phyloP scores from a whole-genome alignment of 2,888 invertebrate species.

The Drosophila vallismaia region DNA sequence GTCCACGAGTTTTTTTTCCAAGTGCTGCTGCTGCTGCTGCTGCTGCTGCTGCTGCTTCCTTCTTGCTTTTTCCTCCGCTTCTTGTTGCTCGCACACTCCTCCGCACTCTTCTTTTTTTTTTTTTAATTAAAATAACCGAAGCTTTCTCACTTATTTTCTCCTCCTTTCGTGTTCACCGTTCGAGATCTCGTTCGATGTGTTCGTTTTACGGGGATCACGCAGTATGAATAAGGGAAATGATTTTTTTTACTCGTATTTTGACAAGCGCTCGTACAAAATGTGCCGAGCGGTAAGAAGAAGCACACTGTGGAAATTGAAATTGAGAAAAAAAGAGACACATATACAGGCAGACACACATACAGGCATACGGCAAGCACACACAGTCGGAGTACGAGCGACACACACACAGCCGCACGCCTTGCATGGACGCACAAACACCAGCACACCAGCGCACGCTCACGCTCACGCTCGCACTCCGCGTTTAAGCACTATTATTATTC shows the following conservation, averaged over 20 bases:
- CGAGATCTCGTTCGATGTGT: neutral
- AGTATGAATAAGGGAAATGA: constrained; percentile 58
- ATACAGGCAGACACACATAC: constrained; percentile 35
- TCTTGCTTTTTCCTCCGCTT: constrained; percentile 20
- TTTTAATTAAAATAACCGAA: neutral
- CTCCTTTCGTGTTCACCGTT: neutral
- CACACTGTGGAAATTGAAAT: constrained; percentile 43
- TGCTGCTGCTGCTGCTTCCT: constrained; percentile 1
- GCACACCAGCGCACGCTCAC: constrained; percentile 17
- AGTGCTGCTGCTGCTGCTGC: neutral
- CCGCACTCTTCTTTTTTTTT: constrained; percentile 13
- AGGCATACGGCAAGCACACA: constrained; percentile 2
- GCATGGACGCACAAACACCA: constrained; percentile 6
- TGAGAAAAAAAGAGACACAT: constrained; percentile 46
- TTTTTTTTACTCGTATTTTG: constrained; percentile 70
- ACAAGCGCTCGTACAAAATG: constrained; percentile 77
- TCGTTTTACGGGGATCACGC: constrained; percentile 1
- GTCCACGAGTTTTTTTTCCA: constrained; percentile 16
- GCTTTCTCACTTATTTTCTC: neutral
- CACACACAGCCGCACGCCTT: constrained; percentile 14
- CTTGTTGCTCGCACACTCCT: constrained; percentile 41
- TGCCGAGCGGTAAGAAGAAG: constrained; percentile 76
- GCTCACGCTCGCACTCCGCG: constrained; percentile 9
- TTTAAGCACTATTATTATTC: constrained; percentile 9
- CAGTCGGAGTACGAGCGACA: neutral